Evolutionary conservation across 2,797 vertebrate species (phyloP), one percentile per base, ranked within the genome.

Genomic region (Helarctos malayanus): DNA sequence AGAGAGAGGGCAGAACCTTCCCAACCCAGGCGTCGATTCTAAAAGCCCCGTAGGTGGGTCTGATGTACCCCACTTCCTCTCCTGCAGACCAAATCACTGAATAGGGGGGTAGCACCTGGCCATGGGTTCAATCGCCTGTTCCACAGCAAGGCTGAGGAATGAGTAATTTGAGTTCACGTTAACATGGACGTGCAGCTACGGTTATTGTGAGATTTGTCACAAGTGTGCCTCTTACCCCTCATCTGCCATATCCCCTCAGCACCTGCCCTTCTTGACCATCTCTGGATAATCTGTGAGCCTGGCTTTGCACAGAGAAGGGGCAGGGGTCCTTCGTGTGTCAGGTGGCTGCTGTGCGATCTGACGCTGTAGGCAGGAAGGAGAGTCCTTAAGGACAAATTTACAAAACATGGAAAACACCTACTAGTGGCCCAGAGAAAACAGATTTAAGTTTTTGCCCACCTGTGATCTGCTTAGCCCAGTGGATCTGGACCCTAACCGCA

Each of bases 261-360:
- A 16, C 12, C 49, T 27, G 3, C 14, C 76, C 10, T 32, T 82
- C 68, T 57, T 18, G 11, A 32, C 52, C 52, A 16, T 54, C 78
- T 84, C 7, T 69, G 5, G 52, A 25, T n/a, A 35, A 71, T n/a
- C 83, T 13, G 2, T 0, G 7, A 80, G 54, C 54, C 29, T 56
- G 73, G 29, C 6, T 79, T 41, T 49, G 56, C 73, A 75, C 12
- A 3, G 7, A 16, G 38, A 57, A 7, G n/a, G n/a, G 63, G 19
- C 27, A 12, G 49, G 47, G 54, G 25, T 68, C 73, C 13, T n/a
- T 8, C 0, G 0, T 1, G 3, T 1, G 0, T 27, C 91, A 52
- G 8, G n/a, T 73, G 45, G 45, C 35, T 47, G n/a, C 38, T 56
- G 0, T 61, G 15, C 32, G 18, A 47, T 19, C 61, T 14, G 8